Evolutionary conservation across 2,888 invertebrate genomes (phyloP), one percentile per base, ranked within the genome.

Genomic region (Keiferia lycopersicella): DNA sequence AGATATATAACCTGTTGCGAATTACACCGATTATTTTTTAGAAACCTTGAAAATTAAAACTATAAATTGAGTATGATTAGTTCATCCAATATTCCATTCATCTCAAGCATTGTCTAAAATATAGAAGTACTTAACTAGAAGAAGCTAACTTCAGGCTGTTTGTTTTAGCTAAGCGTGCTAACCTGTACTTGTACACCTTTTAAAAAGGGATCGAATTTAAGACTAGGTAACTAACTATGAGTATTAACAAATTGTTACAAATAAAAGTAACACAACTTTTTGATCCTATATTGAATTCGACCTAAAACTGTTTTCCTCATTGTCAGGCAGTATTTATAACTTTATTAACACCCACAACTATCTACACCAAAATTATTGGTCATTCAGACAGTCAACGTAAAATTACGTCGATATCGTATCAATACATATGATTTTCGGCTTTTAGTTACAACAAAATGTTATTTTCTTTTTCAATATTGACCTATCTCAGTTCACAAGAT

Each of bases 1-100:
- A n/a, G n/a, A n/a, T n/a, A 75, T 66, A 75, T 71, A 65, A 83
- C 84, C 82, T 84, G 84, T 84, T 84, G 83, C 82, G 71, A 74
- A 73, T 73, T 69, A 72, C 70, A 66, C 68, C 65, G 72, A 74
- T 76, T 76, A 68, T 69, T 79, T 75, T 77, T 79, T 73, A 70
- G n/a, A n/a, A n/a, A 70, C 65, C 67, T 65, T 34, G 68, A 72
- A 70, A 61, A 67, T 73, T 53, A 26, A 14, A 11, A 26, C 22
- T 18, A 48, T 8, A 34, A 8, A 34, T 34, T 10, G 3, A 34
- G 6, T 8, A 7, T 34, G 3, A 34, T 34, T 26, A 8, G 34
- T 34, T 34, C 10, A 10, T 34, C 8, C 10, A 34, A 8, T 34
- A 34, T 10, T 34, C 34, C 2, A 45, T 16, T 16, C 16, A 16